phyloP scores from a whole-genome alignment of 2,113 vertebrate genomes.

The Nannospalax galili region DNA sequence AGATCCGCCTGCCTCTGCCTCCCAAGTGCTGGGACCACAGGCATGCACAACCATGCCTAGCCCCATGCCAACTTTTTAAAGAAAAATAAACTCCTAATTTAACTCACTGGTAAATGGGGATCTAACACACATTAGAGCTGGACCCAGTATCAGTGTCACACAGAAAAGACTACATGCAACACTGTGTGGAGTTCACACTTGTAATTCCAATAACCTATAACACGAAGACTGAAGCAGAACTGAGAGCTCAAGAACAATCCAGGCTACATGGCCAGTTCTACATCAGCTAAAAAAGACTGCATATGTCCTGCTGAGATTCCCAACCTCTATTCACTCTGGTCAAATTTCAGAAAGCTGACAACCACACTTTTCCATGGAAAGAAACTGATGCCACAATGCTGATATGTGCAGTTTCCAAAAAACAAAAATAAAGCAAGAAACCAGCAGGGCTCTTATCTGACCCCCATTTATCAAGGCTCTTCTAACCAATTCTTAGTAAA shows the following conservation, averaged over 20 bases:
- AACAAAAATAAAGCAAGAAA: background rate
- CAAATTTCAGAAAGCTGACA: conserved; percentile 57
- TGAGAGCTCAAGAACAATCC: background rate
- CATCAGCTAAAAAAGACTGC: background rate
- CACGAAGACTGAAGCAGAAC: background rate
- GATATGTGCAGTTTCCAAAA: background rate
- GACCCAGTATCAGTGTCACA: background rate
- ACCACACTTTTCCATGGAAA: conserved; percentile 28
- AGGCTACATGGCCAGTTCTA: background rate
- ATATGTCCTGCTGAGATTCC: background rate
- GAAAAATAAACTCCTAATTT: background rate
- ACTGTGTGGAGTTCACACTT: background rate
- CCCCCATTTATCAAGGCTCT: background rate
- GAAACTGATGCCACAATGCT: background rate
- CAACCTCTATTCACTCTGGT: background rate
- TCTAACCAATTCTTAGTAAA: conserved; percentile 3
- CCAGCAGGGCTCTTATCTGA: background rate
- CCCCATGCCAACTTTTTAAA: background rate
- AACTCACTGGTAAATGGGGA: background rate
- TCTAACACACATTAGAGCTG: background rate
- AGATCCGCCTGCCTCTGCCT: too few species aligned
- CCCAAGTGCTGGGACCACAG: too few species aligned
- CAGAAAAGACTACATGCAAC: background rate
- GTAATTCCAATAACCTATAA: background rate
- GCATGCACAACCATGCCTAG: too few species aligned